Evolutionary conservation across 2,797 vertebrate genomes (phyloP), one percentile per base, ranked within the genome.

Genomic region (Phyllotis vaccarum): DNA sequence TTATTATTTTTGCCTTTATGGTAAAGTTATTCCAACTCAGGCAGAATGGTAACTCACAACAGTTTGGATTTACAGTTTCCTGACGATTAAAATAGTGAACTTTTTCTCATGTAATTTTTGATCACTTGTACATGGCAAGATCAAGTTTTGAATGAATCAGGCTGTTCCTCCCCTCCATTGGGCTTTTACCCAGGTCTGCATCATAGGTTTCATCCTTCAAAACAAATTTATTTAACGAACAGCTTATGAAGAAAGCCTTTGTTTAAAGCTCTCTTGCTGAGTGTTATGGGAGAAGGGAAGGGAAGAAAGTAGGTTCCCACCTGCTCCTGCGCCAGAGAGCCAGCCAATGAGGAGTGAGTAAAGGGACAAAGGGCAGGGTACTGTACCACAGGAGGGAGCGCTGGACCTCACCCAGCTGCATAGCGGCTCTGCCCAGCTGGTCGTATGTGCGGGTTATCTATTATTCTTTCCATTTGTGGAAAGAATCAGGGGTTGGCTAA

Each of bases 381-480:
- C 6, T 0, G 70, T n/a, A 46, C 31, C 21, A 31, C 62, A 56
- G 14, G 60, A 27, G 31, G 13, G 90, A 16, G 10, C 12, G 34
- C 24, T 0, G 27, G 72, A 90, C 76, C 54, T 5, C 19, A 70
- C 52, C 29, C 29, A 43, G 75, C 24, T 85, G 64, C 46, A n/a
- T 22, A 46, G 34, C 79, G 40, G 43, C 37, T 95, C 72, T 95
- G 70, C 21, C 87, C 64, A 68, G 89, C 76, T 95, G 93, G 40
- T 68, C 68, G 89, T 60, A 29, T 54, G 3, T 31, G 29, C 21
- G 10, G 10, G 12, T 75, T 68, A 87, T 62, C 52, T 91, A 86
- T 94, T 90, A 89, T 83, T 93, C 66, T 93, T 96, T 95, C 88
- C 31, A 83, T 56, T 68, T 94, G 75, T 93, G 66, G 60, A 95